Percentiles rank a stretch among this genome's conserved stretches.
Conservation (phyloP, 2,113 vertebrate species). For the Oryzias melastigma region DNA sequence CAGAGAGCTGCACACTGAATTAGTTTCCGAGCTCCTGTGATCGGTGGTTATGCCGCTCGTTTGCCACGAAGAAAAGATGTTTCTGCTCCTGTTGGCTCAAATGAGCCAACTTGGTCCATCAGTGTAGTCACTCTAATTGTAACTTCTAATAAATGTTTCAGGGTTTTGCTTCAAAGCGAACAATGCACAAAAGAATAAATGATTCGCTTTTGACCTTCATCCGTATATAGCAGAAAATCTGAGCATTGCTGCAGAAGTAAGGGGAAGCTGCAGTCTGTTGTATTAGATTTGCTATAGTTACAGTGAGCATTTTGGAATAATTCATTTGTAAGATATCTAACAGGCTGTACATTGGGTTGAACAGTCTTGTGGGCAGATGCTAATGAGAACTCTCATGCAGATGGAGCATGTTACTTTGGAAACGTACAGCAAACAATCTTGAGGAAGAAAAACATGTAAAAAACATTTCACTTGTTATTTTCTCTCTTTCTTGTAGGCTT, state of each 20-base stretch:
- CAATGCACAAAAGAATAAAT: neutral
- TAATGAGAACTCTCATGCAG: too few relatives aligned
- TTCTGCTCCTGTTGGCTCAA: slow-evolving; percentile 47
- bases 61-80: slow-evolving; percentile 17
- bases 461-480: too few relatives aligned
- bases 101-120: slow-evolving; percentile 50
- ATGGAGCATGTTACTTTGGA: too few relatives aligned
- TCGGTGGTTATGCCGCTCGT: slow-evolving; percentile 19
- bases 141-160: slow-evolving; percentile 27
- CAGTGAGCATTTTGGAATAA: neutral
- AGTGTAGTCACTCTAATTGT: slow-evolving; percentile 45
- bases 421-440: too few relatives aligned
- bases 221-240: neutral
- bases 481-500: too few relatives aligned
- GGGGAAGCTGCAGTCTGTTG: neutral
- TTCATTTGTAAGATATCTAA: neutral
- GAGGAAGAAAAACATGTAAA: too few relatives aligned
- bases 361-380: too few relatives aligned
- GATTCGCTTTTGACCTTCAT: neutral
- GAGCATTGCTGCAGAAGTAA: neutral
- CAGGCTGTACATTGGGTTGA: too few relatives aligned
- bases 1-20: slow-evolving; percentile 32
- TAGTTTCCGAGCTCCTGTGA: slow-evolving; percentile 10
- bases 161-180: slow-evolving; percentile 5
- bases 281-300: neutral